A percentile compares a stretch with the other conserved stretches of the same genome.
Conservation (phyloP, 2,797 vertebrate genomes). For the Monodelphis domestica region DNA sequence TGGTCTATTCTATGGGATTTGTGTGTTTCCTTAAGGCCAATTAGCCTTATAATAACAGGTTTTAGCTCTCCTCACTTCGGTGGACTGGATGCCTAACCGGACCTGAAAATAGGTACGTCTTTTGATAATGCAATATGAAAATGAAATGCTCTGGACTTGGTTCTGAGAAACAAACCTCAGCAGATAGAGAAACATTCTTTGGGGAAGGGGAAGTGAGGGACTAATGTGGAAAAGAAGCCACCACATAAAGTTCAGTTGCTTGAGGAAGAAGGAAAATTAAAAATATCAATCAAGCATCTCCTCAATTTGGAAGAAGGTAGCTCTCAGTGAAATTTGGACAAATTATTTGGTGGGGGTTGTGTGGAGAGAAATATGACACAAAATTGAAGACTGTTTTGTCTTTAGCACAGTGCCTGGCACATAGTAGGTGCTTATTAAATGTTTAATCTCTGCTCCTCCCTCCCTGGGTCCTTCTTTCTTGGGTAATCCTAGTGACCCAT, state of each 20-base stretch:
- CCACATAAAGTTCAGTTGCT: not conserved
- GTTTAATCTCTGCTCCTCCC: too few species aligned
- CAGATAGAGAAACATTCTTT: not conserved
- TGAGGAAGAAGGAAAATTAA: not conserved
- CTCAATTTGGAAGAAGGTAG: not conserved
- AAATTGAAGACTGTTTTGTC: not conserved
- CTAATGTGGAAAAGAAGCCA: not conserved
- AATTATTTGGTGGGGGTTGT: not conserved
- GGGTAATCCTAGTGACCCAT: not conserved
- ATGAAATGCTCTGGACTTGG: not conserved
- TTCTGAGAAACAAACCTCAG: constrained; percentile 39
- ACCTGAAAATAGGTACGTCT: constrained; percentile 56
- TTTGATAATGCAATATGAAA: constrained; percentile 48
- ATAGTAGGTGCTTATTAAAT: not conserved
- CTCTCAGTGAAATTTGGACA: not conserved
- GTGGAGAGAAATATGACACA: not conserved
- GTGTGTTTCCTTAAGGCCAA: not conserved
- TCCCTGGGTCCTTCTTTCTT: too few species aligned
- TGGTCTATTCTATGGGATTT: constrained; percentile 47
- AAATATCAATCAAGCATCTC: not conserved
- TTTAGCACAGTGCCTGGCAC: not conserved
- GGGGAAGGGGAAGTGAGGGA: not conserved
- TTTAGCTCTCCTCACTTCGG: constrained; percentile 46
- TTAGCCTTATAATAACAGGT: constrained; percentile 49
- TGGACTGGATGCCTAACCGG: constrained; percentile 22